phyloP scores from a whole-genome alignment of 2,797 vertebrate species.

The Harpagifer antarcticus region DNA sequence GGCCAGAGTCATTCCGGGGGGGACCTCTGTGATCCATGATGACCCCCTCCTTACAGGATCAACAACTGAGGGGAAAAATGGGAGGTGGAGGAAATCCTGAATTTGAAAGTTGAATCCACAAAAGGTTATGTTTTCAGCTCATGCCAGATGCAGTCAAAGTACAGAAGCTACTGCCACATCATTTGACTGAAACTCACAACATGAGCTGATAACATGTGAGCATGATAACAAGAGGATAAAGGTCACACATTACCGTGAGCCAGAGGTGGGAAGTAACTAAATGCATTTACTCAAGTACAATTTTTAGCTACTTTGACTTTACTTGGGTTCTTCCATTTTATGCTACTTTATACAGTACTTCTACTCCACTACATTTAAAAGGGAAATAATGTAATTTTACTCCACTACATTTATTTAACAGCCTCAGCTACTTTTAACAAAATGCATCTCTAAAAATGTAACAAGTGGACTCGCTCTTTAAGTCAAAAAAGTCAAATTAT shows the following conservation, averaged over 20 bases:
- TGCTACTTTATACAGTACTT: too few species aligned
- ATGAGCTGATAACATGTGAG: slow-evolving; percentile 59
- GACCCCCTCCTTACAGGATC: slow-evolving; percentile 10
- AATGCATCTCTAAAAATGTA: too few species aligned
- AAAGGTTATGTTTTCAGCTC: slow-evolving; percentile 30
- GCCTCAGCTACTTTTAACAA: too few species aligned
- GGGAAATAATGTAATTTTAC: too few species aligned
- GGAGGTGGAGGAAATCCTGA: not conserved
- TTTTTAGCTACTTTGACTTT: too few species aligned
- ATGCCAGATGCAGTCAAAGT: slow-evolving; percentile 73
- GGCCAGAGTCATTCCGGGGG: slow-evolving; percentile 42
- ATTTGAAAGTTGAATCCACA: not conserved
- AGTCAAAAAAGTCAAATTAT: too few species aligned
- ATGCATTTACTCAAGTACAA: too few species aligned
- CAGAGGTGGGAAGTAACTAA: too few species aligned
- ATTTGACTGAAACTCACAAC: slow-evolving; percentile 51
- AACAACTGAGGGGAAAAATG: not conserved
- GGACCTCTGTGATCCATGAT: slow-evolving; percentile 78
- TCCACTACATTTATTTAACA: too few species aligned
- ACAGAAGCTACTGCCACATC: slow-evolving; percentile 79
- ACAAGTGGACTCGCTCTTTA: too few species aligned
- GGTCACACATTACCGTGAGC: slow-evolving; percentile 47
- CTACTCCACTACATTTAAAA: too few species aligned
- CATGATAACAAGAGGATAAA: slow-evolving; percentile 71
- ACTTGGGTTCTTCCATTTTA: too few species aligned